Base-by-base conservation (phyloP, 2,797 vertebrate genomes). In the Acanthiza pusilla region DNA sequence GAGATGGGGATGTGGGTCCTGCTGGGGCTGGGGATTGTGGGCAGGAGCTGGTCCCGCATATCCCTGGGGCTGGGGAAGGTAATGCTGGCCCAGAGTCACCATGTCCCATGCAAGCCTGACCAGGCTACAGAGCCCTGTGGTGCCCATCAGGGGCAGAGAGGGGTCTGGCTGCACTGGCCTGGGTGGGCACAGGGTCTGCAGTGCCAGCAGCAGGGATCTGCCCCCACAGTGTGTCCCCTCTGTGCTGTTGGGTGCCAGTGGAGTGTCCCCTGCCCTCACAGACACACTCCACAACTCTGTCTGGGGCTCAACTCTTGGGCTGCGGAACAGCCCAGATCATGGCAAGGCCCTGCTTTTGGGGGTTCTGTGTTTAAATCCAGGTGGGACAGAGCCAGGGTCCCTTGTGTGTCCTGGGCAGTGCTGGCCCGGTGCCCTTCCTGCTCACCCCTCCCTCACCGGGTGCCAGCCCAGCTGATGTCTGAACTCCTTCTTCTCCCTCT, bases 161-260 rank as follows among this genome's bases (percentile, higher is more conserved):
- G 21, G 25, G 19, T 75, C 65, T 87, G 58, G 21, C 62, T 67
- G 32, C 36, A 34, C 48, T 30, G 11, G 29, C 51, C 20, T 10
- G 53, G 29, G 32, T 72, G 55, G 40, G 13, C 50, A 21, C 13
- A 45, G 0, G 6, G 30, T 66, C 60, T 72, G 30, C 54, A 78
- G 30, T 61, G 74, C 40, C 54, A 73, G 34, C 22, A 48, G 54
- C 30, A 84, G 26, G 34, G 36, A 67, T 10, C 34, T 66, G 53
- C 13, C 16, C 47, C 27, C 1, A 1, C 22, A 48, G 6, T n/a
- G 16, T 54, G 47, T 78, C 32, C 48, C 23, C 22, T 79, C 27
- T 0, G 0, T 50, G 40, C 48, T 79, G 30, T 11, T 66, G 60
- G 34, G 30, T 42, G 38, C 22, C 11, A 2, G 26, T 5, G 32